Percentiles rank a stretch among this genome's conserved stretches.
Conservation (phyloP, 2,888 invertebrate genomes). For the Euzetes globulus region DNA sequence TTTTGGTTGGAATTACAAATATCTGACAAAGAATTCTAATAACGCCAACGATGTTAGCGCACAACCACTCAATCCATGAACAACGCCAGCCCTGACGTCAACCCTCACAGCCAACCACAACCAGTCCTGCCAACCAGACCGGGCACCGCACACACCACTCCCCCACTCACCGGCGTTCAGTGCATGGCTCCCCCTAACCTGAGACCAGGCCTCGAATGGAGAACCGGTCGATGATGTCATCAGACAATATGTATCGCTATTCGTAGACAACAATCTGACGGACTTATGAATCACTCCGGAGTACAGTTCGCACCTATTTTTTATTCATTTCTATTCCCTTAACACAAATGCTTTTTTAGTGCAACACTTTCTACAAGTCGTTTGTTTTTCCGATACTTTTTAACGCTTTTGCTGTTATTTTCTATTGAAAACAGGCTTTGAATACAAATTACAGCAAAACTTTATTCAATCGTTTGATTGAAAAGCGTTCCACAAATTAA, state of each 20-base stretch:
- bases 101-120: neutral
- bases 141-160: neutral
- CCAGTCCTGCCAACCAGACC: neutral
- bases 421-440: neutral
- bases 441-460: neutral
- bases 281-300: neutral
- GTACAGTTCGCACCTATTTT: neutral
- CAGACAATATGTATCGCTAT: neutral
- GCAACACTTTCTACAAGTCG: neutral
- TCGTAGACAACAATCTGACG: neutral
- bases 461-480: neutral
- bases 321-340: neutral
- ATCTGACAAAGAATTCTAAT: conserved; percentile 14
- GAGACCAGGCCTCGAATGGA: neutral
- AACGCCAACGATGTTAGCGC: neutral
- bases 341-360: neutral
- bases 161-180: no score
- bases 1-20: conserved; percentile 18
- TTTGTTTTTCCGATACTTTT: neutral
- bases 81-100: conserved; percentile 6
- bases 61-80: neutral
- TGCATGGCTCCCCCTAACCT: neutral
- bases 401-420: neutral
- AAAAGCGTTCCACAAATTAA: neutral
- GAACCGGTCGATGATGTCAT: neutral